Conservation (phyloP, 2,113 vertebrate species). For the Cnemophilus loriae region DNA sequence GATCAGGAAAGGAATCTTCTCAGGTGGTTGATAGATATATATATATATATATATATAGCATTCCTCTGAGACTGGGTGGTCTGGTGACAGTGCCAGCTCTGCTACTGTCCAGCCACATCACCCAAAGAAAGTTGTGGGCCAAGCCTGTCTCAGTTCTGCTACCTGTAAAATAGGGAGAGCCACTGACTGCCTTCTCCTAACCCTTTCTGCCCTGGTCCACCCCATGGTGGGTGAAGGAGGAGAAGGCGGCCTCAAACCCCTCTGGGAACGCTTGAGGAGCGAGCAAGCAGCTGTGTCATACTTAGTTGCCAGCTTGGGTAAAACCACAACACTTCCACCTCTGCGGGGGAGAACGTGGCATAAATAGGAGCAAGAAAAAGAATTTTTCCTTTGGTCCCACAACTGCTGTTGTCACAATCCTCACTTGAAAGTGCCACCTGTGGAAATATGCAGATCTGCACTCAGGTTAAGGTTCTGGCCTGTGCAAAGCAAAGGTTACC, state of each 20-base stretch:
- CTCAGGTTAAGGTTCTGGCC: background rate
- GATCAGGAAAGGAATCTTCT: background rate
- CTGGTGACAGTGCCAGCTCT: background rate
- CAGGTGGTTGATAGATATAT: too few relatives aligned
- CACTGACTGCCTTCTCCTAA: background rate
- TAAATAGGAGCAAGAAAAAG: background rate
- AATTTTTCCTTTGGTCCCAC: background rate
- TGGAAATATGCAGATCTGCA: background rate
- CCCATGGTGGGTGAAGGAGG: background rate
- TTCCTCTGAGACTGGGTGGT: background rate
- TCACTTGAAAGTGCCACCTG: background rate
- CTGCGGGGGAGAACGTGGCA: accelerated
- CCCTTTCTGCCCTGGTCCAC: background rate
- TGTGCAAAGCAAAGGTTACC: background rate
- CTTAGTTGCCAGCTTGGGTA: background rate
- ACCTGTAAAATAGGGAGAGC: background rate
- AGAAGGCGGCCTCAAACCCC: background rate
- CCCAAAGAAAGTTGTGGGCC: background rate
- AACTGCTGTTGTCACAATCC: background rate
- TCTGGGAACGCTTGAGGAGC: background rate
- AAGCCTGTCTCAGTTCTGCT: background rate
- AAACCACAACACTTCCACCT: background rate
- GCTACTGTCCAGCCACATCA: background rate
- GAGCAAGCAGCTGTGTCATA: accelerated
- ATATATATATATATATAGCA: background rate